phyloP scores from a whole-genome alignment of 2,797 vertebrate genomes.

The Silurus aristotelis region DNA sequence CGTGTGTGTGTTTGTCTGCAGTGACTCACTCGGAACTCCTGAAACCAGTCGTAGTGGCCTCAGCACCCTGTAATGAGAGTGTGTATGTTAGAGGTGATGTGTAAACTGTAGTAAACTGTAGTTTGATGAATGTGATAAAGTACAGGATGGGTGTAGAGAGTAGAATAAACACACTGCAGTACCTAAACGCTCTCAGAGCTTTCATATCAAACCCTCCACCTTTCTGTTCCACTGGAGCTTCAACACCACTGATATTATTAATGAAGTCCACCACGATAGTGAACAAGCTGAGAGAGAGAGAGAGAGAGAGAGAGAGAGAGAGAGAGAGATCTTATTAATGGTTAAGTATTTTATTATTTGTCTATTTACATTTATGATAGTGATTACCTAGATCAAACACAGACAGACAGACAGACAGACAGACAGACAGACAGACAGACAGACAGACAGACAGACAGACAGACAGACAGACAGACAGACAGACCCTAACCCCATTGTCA shows the following conservation, averaged over 20 bases:
- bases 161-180: background rate
- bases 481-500: conserved; percentile 85
- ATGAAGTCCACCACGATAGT: conserved; percentile 86
- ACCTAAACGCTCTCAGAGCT: conserved; percentile 86
- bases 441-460: background rate
- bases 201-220: conserved; percentile 91
- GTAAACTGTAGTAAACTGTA: too few species aligned
- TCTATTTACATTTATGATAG: background rate
- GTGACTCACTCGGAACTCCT: conserved; percentile 88
- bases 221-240: conserved; percentile 80
- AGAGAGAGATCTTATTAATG: background rate
- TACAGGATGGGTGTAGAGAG: too few species aligned
- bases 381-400: background rate
- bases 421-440: conserved; percentile 25
- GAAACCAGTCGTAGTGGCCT: conserved; percentile 90
- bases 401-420: background rate
- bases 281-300: conserved; percentile 74
- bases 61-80: conserved; percentile 74
- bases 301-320: background rate
- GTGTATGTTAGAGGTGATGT: too few species aligned
- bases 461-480: background rate
- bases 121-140: too few species aligned
- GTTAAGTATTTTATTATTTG: background rate
- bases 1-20: background rate
- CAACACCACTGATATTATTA: conserved; percentile 80